These are phyloP conservation scores for Myxocyprinus asiaticus DNA, from an alignment of 2,113 vertebrate genomes.

Conservation along the genomic window DNA sequence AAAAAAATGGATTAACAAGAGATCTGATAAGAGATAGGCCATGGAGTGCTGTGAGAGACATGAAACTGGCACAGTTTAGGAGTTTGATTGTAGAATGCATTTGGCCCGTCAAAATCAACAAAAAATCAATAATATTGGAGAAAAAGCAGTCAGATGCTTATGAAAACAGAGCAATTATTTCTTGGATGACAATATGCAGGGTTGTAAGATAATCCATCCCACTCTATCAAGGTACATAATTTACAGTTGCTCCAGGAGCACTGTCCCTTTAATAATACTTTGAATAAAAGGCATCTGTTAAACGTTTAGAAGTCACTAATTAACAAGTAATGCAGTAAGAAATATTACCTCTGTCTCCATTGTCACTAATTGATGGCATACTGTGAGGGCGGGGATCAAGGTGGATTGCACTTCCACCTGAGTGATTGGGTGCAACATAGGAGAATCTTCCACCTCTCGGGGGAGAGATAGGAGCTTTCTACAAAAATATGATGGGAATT, in stretches of 20 bases:
- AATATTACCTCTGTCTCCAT: constrained; percentile 31
- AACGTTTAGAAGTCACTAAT: neutral
- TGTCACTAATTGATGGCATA: constrained; percentile 37
- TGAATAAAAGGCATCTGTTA: neutral
- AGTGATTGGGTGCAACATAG: constrained; percentile 25
- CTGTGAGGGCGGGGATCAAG: constrained; percentile 11
- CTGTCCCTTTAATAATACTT: neutral
- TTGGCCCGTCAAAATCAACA: too few relatives aligned
- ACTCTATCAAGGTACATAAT: neutral
- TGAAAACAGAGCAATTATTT: neutral
- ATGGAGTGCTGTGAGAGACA: too few relatives aligned
- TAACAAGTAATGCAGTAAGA: neutral
- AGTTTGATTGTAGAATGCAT: too few relatives aligned
- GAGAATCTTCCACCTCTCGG: constrained; percentile 34
- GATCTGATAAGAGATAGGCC: too few relatives aligned
- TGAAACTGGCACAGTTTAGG: too few relatives aligned
- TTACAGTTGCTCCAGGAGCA: neutral
- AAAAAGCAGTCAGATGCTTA: neutral
- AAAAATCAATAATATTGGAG: neutral
- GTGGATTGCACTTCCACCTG: constrained; percentile 8
- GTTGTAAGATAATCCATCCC: too few relatives aligned
- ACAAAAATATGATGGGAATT: constrained; percentile 22
- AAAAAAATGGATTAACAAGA: too few relatives aligned
- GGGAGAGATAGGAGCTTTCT: constrained; percentile 44
- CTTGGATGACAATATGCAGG: neutral